Evolutionary conservation across 2,888 invertebrate species (phyloP).

Genomic region (Lasioglossum figueresi): DNA sequence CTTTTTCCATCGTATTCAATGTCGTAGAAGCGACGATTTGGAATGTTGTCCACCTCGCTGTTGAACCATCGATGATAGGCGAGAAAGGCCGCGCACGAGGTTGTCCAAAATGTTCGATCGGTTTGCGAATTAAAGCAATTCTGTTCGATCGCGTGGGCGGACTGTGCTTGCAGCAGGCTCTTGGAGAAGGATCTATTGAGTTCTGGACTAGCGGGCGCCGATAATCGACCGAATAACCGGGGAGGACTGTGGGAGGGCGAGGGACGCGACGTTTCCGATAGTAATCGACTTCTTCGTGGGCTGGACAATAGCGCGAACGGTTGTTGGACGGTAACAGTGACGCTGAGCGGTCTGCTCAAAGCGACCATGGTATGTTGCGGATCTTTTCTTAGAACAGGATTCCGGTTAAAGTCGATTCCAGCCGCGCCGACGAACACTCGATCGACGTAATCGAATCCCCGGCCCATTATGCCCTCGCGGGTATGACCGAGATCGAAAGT

Average conservation of each 20-base stretch:
- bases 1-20: conserved; percentile 80
- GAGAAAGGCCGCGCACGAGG: conserved; percentile 80
- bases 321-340: conserved; percentile 87
- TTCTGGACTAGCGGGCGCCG: conserved; percentile 82
- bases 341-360: conserved; percentile 87
- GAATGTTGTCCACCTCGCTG: conserved; percentile 76
- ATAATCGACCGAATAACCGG: conserved; percentile 76
- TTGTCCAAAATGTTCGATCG: conserved; percentile 81
- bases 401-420: conserved; percentile 86
- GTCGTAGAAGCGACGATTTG: conserved; percentile 68
- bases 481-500: conserved; percentile 97
- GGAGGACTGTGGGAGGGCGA: conserved; percentile 84
- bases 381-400: conserved; percentile 85
- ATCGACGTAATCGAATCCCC: conserved; percentile 93
- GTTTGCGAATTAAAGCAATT: conserved; percentile 57
- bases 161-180: conserved; percentile 50
- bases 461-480: conserved; percentile 95
- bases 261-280: conserved; percentile 85
- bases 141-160: conserved; percentile 13
- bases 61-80: conserved; percentile 85
- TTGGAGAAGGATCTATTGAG: conserved; percentile 80
- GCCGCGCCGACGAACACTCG: conserved; percentile 89
- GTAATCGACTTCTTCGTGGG: conserved; percentile 84
- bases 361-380: conserved; percentile 88
- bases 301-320: conserved; percentile 83